Base-by-base conservation (phyloP, 2,797 vertebrate species). In the Poeciliopsis presidionis region DNA sequence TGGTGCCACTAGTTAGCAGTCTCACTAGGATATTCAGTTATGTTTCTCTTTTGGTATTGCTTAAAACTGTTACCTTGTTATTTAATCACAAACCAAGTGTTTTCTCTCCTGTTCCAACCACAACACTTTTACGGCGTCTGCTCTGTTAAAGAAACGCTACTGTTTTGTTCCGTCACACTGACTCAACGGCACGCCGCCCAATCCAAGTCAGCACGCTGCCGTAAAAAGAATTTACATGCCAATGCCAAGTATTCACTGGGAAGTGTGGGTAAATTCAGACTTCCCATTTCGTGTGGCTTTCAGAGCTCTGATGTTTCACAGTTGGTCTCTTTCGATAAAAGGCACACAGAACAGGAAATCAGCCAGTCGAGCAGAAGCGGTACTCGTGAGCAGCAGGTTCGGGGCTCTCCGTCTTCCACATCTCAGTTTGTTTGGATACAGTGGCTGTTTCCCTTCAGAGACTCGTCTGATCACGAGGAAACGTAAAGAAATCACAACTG, bases 201-300 rank as follows among this genome's bases (percentile, higher is more conserved):
- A 77, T 82, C 74, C 75, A 47, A 2, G 72, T 59, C 74, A 61
- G n/a, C 28, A 4, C 18, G 7, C 5, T 43, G 16, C 61, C 51
- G 70, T 61, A 81, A 83, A 84, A 84, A 87, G 16, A 79, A 47
- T 5, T 7, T 5, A 11, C 13, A 78, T 65, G 39, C 72, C 0
- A 76, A 78, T 69, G 39, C 72, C 0, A 76, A 77, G 1, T 73
- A 67, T 70, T 57, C 11, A 46, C 7, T 49, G 70, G 84, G 81
- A 86, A 84, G 75, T 81, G 22, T 6, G 3, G 63, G 61, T 69
- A 47, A 74, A 83, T 5, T 88, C 28, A 80, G 73, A 92, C 92
- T 92, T 94, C 92, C 90, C 88, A 89, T 89, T 92, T 91, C 36
- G 81, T 45, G 84, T 45, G 87, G 86, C n/a, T 82, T 28, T 86